Conservation (phyloP, 2,888 invertebrate genomes). For the Erebia ligea region DNA sequence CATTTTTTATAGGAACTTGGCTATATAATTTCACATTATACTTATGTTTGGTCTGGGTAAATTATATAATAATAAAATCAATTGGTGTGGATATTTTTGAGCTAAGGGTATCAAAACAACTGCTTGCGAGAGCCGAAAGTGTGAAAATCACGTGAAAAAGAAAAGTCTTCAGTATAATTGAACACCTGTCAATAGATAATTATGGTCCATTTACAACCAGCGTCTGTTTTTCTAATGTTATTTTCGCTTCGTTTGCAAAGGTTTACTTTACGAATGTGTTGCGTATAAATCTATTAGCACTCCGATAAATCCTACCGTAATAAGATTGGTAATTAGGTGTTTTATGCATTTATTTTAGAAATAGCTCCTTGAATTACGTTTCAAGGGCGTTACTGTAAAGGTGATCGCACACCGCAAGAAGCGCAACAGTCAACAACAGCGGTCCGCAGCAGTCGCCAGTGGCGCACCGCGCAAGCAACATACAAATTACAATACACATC, state of each 20-base stretch:
- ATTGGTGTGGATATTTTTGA: no score
- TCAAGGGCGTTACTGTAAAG: neutral
- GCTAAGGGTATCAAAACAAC: neutral
- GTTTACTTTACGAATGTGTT: slow-evolving; percentile 10
- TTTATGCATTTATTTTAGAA: slow-evolving; percentile 19
- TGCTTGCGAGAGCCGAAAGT: neutral
- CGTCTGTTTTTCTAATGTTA: slow-evolving; percentile 12
- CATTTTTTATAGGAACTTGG: no score
- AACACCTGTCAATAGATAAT: slow-evolving; percentile 20
- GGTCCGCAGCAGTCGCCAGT: no score
- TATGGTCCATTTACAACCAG: slow-evolving; percentile 19
- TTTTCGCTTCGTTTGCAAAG: slow-evolving; percentile 17
- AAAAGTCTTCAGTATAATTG: neutral
- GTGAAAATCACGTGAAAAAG: neutral
- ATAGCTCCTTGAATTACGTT: slow-evolving; percentile 14
- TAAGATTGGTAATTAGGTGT: slow-evolving; percentile 16
- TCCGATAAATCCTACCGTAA: slow-evolving; percentile 20
- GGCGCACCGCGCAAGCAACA: no score
- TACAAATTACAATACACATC: no score
- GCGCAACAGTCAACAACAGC: no score
- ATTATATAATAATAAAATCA: neutral
- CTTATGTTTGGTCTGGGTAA: no score
- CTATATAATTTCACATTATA: no score
- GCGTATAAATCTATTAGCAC: slow-evolving; percentile 22
- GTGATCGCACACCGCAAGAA: neutral